These are phyloP conservation scores for Bellardia bayeri DNA, from an alignment of 2,888 invertebrate genomes.

Conservation along the genomic window DNA sequence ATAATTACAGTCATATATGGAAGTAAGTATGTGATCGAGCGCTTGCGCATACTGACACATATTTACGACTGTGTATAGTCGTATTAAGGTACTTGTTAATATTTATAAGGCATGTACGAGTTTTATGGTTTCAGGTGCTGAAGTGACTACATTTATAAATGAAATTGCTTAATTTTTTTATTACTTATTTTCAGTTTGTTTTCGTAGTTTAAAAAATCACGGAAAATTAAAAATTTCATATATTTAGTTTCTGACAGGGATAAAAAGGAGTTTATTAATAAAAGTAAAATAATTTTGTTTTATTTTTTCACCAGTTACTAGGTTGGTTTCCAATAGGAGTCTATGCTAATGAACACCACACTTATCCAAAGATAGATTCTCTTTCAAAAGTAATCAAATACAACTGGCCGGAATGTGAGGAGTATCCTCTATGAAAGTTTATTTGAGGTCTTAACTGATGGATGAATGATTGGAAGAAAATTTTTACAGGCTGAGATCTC, in stretches of 20 bases:
- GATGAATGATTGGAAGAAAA: too few relatives aligned
- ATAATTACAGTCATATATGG: constrained; percentile 2
- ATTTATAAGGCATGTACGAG: constrained; percentile 28
- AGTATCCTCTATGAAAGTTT: too few relatives aligned
- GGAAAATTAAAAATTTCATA: constrained; percentile 29
- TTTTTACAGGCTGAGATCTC: too few relatives aligned
- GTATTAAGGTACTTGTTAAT: constrained; percentile 50
- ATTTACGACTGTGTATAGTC: neutral
- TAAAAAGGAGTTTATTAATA: neutral
- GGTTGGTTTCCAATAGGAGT: too few relatives aligned
- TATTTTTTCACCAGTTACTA: too few relatives aligned
- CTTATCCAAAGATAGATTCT: too few relatives aligned
- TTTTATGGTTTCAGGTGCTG: constrained; percentile 72
- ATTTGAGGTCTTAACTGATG: too few relatives aligned
- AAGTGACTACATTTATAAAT: constrained; percentile 69
- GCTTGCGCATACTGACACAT: constrained; percentile 20
- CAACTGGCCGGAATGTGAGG: too few relatives aligned
- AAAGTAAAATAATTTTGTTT: neutral
- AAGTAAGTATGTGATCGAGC: neutral
- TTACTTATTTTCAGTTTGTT: constrained; percentile 50
- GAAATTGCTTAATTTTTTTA: constrained; percentile 71
- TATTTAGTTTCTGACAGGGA: constrained; percentile 18
- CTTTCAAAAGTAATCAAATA: too few relatives aligned
- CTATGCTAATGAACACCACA: too few relatives aligned
- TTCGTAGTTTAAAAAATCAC: constrained; percentile 37